Evolutionary conservation across 2,113 vertebrate species (phyloP).

Genomic region (Paracanthobrama guichenoti): DNA sequence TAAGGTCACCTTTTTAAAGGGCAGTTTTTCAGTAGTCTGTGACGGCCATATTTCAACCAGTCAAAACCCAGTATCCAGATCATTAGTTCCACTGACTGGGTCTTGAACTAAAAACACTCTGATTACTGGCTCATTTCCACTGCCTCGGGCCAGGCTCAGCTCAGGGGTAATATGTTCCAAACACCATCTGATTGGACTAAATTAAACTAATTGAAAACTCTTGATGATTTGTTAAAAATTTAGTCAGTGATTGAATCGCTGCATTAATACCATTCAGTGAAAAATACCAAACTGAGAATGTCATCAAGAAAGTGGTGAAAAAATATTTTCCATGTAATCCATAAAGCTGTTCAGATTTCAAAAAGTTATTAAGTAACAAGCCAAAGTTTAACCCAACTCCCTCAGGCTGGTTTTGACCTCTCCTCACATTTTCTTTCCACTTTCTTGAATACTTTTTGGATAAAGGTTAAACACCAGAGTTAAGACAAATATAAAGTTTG

Average conservation of each 20-base stretch:
- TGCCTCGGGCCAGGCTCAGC: conserved; percentile 33
- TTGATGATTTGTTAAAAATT: conserved; percentile 37
- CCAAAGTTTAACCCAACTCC: conserved; percentile 20
- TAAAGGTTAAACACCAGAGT: neutral
- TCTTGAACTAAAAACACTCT: conserved; percentile 48
- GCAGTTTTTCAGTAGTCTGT: conserved; percentile 50
- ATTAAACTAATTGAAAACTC: conserved; percentile 43
- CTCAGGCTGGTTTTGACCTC: conserved; percentile 9
- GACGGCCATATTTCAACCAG: conserved; percentile 48
- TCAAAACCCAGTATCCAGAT: conserved; percentile 23
- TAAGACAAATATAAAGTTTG: neutral
- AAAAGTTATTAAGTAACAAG: conserved; percentile 42
- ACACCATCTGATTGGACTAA: conserved; percentile 16
- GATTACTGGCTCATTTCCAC: conserved; percentile 37
- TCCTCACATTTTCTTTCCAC: neutral
- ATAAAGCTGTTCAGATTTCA: conserved; percentile 40
- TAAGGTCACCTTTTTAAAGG: conserved; percentile 24
- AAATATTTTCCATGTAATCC: conserved; percentile 6
- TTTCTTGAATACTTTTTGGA: neutral
- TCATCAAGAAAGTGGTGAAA: conserved; percentile 17
- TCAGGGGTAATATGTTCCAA: conserved; percentile 33
- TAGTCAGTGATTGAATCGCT: neutral
- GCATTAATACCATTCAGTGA: conserved; percentile 28
- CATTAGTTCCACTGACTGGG: conserved; percentile 45
- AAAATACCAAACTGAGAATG: conserved; percentile 1